Base-by-base conservation (phyloP, 2,888 invertebrate species). In the Cerastis rubricosa region DNA sequence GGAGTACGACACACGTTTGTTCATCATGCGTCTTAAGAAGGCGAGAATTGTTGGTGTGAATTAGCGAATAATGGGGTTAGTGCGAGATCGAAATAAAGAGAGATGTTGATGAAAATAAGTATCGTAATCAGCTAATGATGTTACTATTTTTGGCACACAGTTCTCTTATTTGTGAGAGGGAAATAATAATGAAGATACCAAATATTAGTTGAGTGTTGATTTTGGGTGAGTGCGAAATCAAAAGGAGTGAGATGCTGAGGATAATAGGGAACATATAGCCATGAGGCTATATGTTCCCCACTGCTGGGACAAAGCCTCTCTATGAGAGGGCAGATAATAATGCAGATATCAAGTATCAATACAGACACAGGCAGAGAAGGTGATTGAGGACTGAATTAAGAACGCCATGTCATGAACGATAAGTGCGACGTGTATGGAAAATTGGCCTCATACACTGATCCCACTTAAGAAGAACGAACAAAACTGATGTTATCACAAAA, bases 401-500 rank as follows among this genome's bases (percentile, higher is more conserved):
- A 35, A 29, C 74, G 29, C 19, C 19, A 69, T 29, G 17, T n/a
- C 43, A 74, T 45, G n/a, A n/a, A 19, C n/a, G 43, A 35, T 74
- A 25, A 49, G n/a, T 54, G 29, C 8, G 8, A 25, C 7, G 7
- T 74, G 74, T 17, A 57, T 57, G n/a, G 45, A 74, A 45, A 73
- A 45, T 7, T 54, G 54, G n/a, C 19, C 73, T 22, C 45, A n/a
- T 35, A n/a, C 43, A 35, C 74, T 45, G 72, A 69, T 79, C 45
- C 17, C 51, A 76, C 63, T 83, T 80, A 57, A 66, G 22, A 45
- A 68, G 77, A 76, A 81, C 57, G 47, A 75, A 73, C 64, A 61
- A 79, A 84, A 78, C 87, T 77, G 85, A 88, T 88, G 81, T 72
- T 81, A 83, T 81, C 87, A 85, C 80, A 76, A 78, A 66, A 61